phyloP scores from a whole-genome alignment of 2,888 invertebrate genomes.

The Brachylomia viminalis region DNA sequence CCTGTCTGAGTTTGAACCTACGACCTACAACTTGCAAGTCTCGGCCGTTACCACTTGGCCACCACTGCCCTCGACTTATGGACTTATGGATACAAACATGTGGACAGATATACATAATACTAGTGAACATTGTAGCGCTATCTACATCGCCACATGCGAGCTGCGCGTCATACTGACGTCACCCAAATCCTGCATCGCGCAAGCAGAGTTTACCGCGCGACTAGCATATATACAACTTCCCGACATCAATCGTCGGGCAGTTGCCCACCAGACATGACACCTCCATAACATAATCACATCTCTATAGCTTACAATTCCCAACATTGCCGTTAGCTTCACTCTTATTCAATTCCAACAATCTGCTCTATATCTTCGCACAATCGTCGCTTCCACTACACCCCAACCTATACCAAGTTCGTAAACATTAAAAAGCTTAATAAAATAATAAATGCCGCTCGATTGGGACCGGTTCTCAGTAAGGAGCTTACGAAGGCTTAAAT shows the following conservation, averaged over 20 bases:
- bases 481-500: conserved; percentile 76
- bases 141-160: no score
- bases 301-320: background rate
- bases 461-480: conserved; percentile 73
- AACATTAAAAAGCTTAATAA: conserved; percentile 77
- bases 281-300: no score
- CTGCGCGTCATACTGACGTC: no score
- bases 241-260: no score
- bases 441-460: conserved; percentile 78
- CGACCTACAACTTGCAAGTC: no score
- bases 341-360: background rate
- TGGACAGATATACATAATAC: background rate
- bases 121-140: background rate
- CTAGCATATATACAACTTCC: no score
- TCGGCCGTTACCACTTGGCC: no score
- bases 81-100: background rate
- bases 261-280: no score
- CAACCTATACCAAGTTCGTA: conserved; percentile 55
- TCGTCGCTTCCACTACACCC: conserved; percentile 25
- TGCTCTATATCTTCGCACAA: background rate
- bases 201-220: no score
- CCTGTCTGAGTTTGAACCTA: no score
- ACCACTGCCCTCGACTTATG: no score
- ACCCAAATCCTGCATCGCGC: no score
- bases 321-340: background rate